These are phyloP conservation scores for Nothoprocta perdicaria DNA, from an alignment of 2,113 vertebrate genomes.

Conservation along the genomic window DNA sequence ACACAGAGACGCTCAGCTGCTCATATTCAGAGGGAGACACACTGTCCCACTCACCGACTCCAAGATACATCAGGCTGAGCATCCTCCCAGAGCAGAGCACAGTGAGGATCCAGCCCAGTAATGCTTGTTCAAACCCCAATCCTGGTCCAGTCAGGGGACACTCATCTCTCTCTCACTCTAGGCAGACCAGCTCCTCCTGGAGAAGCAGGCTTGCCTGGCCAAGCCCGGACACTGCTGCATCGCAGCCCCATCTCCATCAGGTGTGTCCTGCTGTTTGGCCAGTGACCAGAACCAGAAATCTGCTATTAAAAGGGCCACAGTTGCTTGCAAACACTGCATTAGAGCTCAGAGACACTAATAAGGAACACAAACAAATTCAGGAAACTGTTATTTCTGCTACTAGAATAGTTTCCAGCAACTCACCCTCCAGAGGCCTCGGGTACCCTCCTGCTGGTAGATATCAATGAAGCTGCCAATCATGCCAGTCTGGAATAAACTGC, in stretches of 20 bases:
- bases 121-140: not conserved
- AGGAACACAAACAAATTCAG: accelerated
- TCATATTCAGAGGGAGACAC: not conserved
- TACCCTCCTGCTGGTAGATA: conserved; percentile 97
- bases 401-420: not conserved
- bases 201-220: not conserved
- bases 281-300: not conserved
- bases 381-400: not conserved
- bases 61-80: not conserved
- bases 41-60: not conserved
- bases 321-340: not conserved
- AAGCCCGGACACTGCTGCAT: not conserved
- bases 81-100: not conserved
- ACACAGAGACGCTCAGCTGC: not conserved
- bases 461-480: conserved; percentile 98
- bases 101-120: not conserved
- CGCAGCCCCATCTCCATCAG: not conserved
- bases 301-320: not conserved
- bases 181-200: not conserved
- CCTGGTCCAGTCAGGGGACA: not conserved
- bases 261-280: not conserved
- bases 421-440: conserved; percentile 94
- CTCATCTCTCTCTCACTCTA: not conserved
- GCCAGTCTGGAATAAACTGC: conserved; percentile 91
- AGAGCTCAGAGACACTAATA: too few relatives aligned